Base-by-base conservation (phyloP, 2,888 invertebrate species). In the Pocota personata region DNA sequence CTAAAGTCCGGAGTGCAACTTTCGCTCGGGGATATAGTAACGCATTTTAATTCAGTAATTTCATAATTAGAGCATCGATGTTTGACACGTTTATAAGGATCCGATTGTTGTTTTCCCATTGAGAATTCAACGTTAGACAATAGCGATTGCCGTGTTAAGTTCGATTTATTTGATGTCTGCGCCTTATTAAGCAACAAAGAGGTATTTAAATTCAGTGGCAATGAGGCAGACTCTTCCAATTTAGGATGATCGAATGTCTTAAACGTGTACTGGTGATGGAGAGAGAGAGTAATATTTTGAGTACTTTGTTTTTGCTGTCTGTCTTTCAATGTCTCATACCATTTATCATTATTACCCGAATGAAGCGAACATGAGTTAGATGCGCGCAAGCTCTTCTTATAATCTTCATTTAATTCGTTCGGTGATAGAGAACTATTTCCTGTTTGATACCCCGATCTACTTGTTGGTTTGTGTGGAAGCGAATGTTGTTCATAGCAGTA, bases 371-470 rank as follows among this genome's bases (percentile, higher is more conserved):
- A 94, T 82, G 94, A 94, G 90, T 94, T 94, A 16, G 95, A 92
- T 80, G 94, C 94, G 69, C 94, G 94, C 93, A 72, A 10, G 8
- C 27, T 27, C 30, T 58, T 72, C n/a, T 73, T 78, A 14, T 87
- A 67, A 52, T 88, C 88, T 7, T 88, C 88, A 69, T 87, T 88
- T 37, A 87, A 89, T 40, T 90, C 91, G 75, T 91, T 91, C 82
- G 92, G 92, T 21, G 93, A 93, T 87, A 93, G 92, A 71, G 92
- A 92, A 83, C 93, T 93, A 88, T 93, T 93, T 4, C 96, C 97
- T 6, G 97, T 97, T 77, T 97, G 97, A 91, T 97, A 97, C 3
- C 97, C 97, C 40, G 96, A 96, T 93, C 96, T 96, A 91, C 96
- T 96, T 89, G 95, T 95, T 86, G 97, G 95, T 89, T 96, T 94